These are phyloP conservation scores for Pachyrhynchus sulphureomaculatus DNA, from an alignment of 1,140 invertebrate genomes.

Conservation along the genomic window DNA sequence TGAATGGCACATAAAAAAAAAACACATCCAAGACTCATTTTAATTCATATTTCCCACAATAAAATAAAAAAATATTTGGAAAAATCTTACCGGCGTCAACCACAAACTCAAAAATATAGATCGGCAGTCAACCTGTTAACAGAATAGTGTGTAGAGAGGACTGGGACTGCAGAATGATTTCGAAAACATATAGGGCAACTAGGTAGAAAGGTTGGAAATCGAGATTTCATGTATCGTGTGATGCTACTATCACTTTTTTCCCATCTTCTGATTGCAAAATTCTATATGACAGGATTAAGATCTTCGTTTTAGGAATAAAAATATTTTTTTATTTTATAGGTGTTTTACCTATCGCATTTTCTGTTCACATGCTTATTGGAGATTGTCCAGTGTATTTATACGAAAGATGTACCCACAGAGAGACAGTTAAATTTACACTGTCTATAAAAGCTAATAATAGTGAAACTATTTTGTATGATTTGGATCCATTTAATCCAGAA, in stretches of 20 bases:
- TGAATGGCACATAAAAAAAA: too few species aligned
- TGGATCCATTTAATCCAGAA: slow-evolving; percentile 39
- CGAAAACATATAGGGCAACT: too few species aligned
- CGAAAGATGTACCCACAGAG: slow-evolving; percentile 40
- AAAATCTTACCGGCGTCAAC: too few species aligned
- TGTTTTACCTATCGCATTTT: not conserved
- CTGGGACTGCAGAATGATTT: too few species aligned
- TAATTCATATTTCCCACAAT: too few species aligned
- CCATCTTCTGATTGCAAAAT: not conserved
- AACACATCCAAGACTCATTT: too few species aligned
- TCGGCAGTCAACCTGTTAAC: too few species aligned
- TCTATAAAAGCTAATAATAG: slow-evolving; percentile 18
- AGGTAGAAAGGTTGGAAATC: too few species aligned
- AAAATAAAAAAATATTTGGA: too few species aligned
- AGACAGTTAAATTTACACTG: slow-evolving; percentile 40
- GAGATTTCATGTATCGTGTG: too few species aligned
- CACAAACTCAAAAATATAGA: too few species aligned
- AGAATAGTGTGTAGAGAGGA: too few species aligned
- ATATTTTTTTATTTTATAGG: not conserved
- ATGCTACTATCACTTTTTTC: not conserved
- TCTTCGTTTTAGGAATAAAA: not conserved
- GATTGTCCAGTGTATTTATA: slow-evolving; percentile 44
- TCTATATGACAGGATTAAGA: not conserved
- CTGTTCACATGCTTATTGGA: slow-evolving; percentile 34
- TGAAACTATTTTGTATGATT: slow-evolving; percentile 8